These are phyloP conservation scores for Cygnus olor DNA, from an alignment of 2,797 vertebrate species.

Conservation along the genomic window DNA sequence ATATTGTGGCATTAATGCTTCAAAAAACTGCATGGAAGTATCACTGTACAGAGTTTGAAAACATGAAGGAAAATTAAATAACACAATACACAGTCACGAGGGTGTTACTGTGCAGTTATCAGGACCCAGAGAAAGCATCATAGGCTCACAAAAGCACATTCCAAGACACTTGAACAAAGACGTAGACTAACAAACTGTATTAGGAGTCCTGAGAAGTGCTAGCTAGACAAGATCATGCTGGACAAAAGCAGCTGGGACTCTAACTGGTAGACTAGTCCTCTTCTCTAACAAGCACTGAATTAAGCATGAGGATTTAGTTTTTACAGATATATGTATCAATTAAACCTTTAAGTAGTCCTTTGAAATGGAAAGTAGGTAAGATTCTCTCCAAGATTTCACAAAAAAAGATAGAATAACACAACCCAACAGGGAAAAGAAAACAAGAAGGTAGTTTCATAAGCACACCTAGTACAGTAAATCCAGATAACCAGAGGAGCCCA, in stretches of 20 bases:
- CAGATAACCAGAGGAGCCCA: not conserved
- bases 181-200: not conserved
- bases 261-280: not conserved
- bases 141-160: not conserved
- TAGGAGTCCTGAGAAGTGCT: not conserved
- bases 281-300: not conserved
- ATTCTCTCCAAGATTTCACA: not conserved
- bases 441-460: not conserved
- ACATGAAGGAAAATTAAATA: not conserved
- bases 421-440: not conserved
- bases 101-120: not conserved
- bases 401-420: not conserved
- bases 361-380: not conserved
- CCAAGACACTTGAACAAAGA: not conserved
- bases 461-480: not conserved
- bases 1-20: not conserved
- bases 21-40: not conserved
- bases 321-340: not conserved
- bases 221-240: not conserved
- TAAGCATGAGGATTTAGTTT: not conserved
- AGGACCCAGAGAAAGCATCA: not conserved
- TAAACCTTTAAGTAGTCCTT: not conserved
- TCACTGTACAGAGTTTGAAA: not conserved
- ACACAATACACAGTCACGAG: not conserved
- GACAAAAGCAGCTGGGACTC: not conserved